Evolutionary conservation across 2,888 invertebrate species (phyloP).

Genomic region (Onchidella celtica): DNA sequence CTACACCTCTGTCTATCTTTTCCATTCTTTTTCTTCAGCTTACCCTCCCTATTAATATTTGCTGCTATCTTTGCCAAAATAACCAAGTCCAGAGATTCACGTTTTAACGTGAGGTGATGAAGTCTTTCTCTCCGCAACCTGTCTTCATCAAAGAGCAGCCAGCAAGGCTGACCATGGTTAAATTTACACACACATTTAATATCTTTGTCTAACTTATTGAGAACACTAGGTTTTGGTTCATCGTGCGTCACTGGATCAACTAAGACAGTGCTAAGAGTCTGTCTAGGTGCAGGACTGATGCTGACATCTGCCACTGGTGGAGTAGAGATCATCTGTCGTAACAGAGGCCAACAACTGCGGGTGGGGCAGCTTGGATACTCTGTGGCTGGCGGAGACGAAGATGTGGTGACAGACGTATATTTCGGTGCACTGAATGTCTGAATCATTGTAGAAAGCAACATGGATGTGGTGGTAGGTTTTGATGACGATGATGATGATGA

Average conservation of each 20-base stretch:
- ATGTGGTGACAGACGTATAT: constrained; percentile 6
- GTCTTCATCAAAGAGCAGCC: constrained; percentile 38
- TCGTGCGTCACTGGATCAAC: constrained; percentile 10
- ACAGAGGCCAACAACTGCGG: constrained; percentile 26
- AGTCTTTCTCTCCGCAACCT: constrained; percentile 30
- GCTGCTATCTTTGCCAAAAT: constrained; percentile 41
- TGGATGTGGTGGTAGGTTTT: background rate
- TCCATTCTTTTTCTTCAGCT: constrained; percentile 1
- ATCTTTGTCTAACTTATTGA: constrained; percentile 38
- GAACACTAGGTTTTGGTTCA: constrained; percentile 13
- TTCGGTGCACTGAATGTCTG: constrained; percentile 22
- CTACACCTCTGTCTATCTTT: constrained; percentile 23
- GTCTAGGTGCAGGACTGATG: constrained; percentile 26
- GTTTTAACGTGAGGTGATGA: constrained; percentile 35
- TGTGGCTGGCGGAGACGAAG: background rate
- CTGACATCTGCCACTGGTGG: constrained; percentile 7
- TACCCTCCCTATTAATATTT: constrained; percentile 38
- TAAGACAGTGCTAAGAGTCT: constrained; percentile 25
- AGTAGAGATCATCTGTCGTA: constrained; percentile 25
- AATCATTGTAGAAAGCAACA: constrained; percentile 24
- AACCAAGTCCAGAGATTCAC: constrained; percentile 37
- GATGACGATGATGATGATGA: background rate
- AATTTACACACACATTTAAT: constrained; percentile 39
- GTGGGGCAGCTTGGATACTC: constrained; percentile 11
- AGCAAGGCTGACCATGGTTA: constrained; percentile 41